Base-by-base conservation (phyloP, 2,797 vertebrate species). In the Danio choprae region DNA sequence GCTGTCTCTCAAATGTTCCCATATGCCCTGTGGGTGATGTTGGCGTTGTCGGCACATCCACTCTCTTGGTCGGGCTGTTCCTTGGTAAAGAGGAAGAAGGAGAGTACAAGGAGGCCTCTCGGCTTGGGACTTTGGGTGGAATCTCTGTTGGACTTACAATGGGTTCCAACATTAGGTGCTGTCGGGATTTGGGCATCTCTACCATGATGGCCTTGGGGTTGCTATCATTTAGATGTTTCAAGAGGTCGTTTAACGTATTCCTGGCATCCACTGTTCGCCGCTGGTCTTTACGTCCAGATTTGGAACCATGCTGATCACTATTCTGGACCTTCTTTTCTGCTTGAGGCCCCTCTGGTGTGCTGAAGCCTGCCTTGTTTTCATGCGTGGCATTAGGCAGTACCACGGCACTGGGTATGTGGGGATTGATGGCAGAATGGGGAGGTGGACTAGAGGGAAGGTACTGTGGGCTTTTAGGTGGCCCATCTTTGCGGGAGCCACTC, bases 301-400 rank as follows among this genome's bases (percentile, higher is more conserved):
- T 92, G 77, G 95, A 93, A 40, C 72, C 63, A 20, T 78, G 60
- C 65, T 94, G 93, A 71, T 98, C 97, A 0, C 91, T 70, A 56
- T 95, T 95, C 58, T 96, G 96, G 29, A 87, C 79, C 83, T 95
- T 97, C 90, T 94, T 97, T 80, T 99, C 96, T 2, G 95, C 94
- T 84, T 95, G 97, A 85, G 96, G 93, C 0, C 94, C 93, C 11
- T 97, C 96, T 1, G 96, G 95, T 86, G 94, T 95, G 67, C 89
- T 91, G 82, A 96, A 97, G 3, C 93, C 92, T 4, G 92, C 93
- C 12, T 95, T 94, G 71, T 95, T 94, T 79, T 97, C 96, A 2
- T 99, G 98, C 36, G 98, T 99, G 20, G 98, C 98, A 0, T 99
- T 99, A 46, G 98, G 98, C 82, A 99, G 93, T 64, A 99, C 98